These are phyloP conservation scores for Percopsis omiscomaycus DNA, from an alignment of 2,797 vertebrate genomes.

Conservation along the genomic window DNA sequence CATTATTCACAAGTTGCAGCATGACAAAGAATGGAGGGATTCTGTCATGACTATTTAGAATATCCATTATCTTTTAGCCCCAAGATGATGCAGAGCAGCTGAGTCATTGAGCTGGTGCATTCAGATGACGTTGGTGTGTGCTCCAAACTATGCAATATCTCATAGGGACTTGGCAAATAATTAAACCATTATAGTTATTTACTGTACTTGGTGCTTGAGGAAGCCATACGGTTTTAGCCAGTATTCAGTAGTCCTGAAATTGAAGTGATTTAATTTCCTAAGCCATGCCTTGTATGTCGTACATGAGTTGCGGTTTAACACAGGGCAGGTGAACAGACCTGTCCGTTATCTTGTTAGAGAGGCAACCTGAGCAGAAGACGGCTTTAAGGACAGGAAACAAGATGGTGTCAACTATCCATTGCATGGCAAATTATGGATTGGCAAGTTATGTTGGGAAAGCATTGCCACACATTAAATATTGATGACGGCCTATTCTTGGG, in stretches of 20 bases:
- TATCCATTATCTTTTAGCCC: constrained; percentile 63
- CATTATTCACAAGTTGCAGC: constrained; percentile 44
- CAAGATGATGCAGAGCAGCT: constrained; percentile 40
- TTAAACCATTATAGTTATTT: constrained; percentile 7
- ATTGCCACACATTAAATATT: constrained; percentile 17
- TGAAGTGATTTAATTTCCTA: constrained; percentile 12
- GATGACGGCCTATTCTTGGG: constrained; percentile 24
- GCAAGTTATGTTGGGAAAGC: constrained; percentile 20
- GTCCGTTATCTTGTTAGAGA: constrained; percentile 44
- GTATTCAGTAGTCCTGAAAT: constrained; percentile 28
- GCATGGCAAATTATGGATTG: constrained; percentile 35
- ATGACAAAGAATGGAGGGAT: constrained; percentile 53
- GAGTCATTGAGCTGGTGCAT: constrained; percentile 45
- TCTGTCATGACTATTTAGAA: constrained; percentile 65
- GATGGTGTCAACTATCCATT: constrained; percentile 26
- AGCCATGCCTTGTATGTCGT: too few relatives aligned
- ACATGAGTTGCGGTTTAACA: constrained; percentile 8
- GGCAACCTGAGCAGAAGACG: constrained; percentile 37
- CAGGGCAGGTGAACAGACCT: constrained; percentile 52
- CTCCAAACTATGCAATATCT: constrained; percentile 37
- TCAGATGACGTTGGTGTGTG: constrained; percentile 45
- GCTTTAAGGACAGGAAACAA: constrained; percentile 34
- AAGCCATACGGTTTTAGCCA: constrained; percentile 26
- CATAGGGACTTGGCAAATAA: constrained; percentile 7
- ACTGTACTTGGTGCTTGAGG: constrained; percentile 8